Evolutionary conservation across 2,888 invertebrate species (phyloP), one percentile per base, ranked within the genome.

Genomic region (Brassicogethes aeneus): DNA sequence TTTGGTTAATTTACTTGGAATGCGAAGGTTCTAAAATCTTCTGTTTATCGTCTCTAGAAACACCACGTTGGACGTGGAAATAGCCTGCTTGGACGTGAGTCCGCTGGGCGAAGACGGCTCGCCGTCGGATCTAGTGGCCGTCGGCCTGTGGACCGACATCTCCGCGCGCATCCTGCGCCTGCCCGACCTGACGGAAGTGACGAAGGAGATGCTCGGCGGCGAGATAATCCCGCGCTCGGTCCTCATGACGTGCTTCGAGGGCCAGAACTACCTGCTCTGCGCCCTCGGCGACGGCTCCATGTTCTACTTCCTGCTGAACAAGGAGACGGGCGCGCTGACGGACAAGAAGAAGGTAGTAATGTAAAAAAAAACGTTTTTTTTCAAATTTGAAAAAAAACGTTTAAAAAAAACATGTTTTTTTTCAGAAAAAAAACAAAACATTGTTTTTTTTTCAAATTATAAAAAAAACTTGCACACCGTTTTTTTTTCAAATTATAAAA

Each of bases 231-330:
- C 97, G 0, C 79, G 99, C 3, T 96, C 97, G 0, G 86, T 99
- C 45, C 67, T 99, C 40, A 89, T 97, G 80, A 87, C 94, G 36
- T 86, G 85, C 38, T 87, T 99, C 67, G 97, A 99, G 65, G 87
- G 87, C 2, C 84, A 87, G 44, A 86, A 87, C 53, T 93, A 93
- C 67, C 69, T 93, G 15, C 75, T 93, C 29, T 90, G 90, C 59
- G 97, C 97, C 1, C 74, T 99, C 16, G 99, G 97, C 3, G 99
- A 99, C 68, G 99, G 99, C 1, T 92, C 94, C 13, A 86, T 99
- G 79, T 93, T 89, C 70, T 99, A 99, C 70, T 99, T 95, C 66
- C 82, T 81, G 1, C 71, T 97, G 44, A 85, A 91, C 61, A 80
- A 77, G 48, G 69, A 74, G 8, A 79, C 77, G 37, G 93, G 94